These are phyloP conservation scores for Tiliacea citrago DNA, from an alignment of 2,888 invertebrate genomes.

Conservation along the genomic window DNA sequence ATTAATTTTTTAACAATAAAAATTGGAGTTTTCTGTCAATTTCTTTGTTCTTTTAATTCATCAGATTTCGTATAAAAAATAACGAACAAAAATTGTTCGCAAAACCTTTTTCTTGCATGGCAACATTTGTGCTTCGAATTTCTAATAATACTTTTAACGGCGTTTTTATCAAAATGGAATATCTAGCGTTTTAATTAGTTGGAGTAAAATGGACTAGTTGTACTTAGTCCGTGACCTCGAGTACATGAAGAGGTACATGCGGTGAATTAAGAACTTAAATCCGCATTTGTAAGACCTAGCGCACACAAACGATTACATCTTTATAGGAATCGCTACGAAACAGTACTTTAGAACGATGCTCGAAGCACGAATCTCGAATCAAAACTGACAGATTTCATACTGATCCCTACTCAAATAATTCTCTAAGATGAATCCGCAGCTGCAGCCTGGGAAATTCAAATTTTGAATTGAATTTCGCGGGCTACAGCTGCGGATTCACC, in stretches of 20 bases:
- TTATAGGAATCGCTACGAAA: not conserved
- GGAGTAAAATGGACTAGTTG: slow-evolving; percentile 32
- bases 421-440: too few species aligned
- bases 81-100: slow-evolving; percentile 51
- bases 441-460: too few species aligned
- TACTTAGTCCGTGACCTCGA: slow-evolving; percentile 11
- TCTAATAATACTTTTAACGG: slow-evolving; percentile 57
- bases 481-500: too few species aligned
- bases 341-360: not conserved
- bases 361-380: not conserved
- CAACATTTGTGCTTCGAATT: slow-evolving; percentile 46
- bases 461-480: too few species aligned
- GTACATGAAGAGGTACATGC: slow-evolving; percentile 13
- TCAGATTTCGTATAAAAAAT: slow-evolving; percentile 56
- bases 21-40: slow-evolving; percentile 6
- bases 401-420: too few species aligned
- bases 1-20: not conserved
- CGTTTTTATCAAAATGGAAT: slow-evolving; percentile 54
- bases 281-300: slow-evolving; percentile 17
- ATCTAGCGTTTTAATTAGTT: slow-evolving; percentile 59
- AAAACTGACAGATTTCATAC: not conserved
- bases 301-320: slow-evolving; percentile 29
- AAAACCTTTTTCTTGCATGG: slow-evolving; percentile 44
- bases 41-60: slow-evolving; percentile 1
- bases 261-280: not conserved